Evolutionary conservation across 2,888 invertebrate genomes (phyloP).

Genomic region (Polymixis lichenea): DNA sequence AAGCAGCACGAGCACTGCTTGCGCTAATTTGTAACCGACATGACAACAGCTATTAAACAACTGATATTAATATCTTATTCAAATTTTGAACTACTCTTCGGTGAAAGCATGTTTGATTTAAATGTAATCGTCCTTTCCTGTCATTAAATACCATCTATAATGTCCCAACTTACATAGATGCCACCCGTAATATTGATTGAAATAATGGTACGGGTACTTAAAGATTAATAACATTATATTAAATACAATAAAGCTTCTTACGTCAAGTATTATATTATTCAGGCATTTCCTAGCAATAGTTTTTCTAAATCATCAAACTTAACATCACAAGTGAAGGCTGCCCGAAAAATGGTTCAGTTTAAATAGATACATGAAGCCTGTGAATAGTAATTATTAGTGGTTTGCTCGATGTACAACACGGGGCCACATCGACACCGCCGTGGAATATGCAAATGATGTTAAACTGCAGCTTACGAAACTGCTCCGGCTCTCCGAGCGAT

Average conservation of each 20-base stretch:
- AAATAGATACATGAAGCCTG: conserved; percentile 47
- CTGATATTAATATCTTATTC: conserved; percentile 36
- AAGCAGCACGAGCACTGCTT: conserved; percentile 34
- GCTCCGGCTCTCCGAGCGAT: conserved; percentile 76
- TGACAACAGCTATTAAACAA: conserved; percentile 24
- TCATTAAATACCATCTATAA: conserved; percentile 23
- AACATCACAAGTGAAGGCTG: conserved; percentile 27
- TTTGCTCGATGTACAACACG: conserved; percentile 70
- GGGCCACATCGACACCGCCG: conserved; percentile 78
- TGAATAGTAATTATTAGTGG: conserved; percentile 72
- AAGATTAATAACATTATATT: conserved; percentile 16
- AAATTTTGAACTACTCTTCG: conserved; percentile 19
- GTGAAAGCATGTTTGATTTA: conserved; percentile 35
- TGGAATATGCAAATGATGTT: conserved; percentile 87
- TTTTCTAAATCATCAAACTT: conserved; percentile 24
- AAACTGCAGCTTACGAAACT: conserved; percentile 85
- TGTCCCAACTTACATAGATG: conserved; percentile 2
- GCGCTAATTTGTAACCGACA: conserved; percentile 37
- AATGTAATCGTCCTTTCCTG: conserved; percentile 41
- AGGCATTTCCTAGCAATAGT: not conserved
- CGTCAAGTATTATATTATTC: not conserved
- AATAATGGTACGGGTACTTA: conserved; percentile 23
- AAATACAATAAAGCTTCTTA: conserved; percentile 16
- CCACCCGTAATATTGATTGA: conserved; percentile 26
- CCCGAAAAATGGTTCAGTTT: conserved; percentile 46